Conservation (phyloP, 2,888 invertebrate species). For the Altica lythri region DNA sequence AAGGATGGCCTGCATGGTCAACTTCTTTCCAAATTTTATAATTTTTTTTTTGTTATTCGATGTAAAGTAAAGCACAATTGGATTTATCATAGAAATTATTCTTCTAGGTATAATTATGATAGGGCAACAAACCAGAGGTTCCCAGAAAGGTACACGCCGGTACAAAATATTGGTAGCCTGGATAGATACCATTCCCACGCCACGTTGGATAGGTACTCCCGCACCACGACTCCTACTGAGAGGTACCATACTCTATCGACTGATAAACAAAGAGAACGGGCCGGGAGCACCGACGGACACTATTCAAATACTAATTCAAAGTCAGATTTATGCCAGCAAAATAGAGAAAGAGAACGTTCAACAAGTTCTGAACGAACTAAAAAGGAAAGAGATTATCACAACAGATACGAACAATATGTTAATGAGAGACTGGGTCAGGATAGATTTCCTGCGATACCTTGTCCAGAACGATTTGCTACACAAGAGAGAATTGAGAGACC, state of each 20-base stretch:
- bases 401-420: constrained; percentile 40
- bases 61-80: too few relatives aligned
- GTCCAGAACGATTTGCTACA: constrained; percentile 54
- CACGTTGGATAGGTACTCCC: constrained; percentile 48
- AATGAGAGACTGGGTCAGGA: constrained; percentile 38
- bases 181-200: constrained; percentile 51
- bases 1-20: too few relatives aligned
- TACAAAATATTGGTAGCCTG: constrained; percentile 48
- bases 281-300: constrained; percentile 53
- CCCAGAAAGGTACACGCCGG: constrained; percentile 48
- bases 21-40: too few relatives aligned
- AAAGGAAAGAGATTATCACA: constrained; percentile 38
- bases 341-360: constrained; percentile 40
- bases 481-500: constrained; percentile 45
- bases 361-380: constrained; percentile 45
- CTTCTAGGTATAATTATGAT: constrained; percentile 35
- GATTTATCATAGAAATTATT: too few relatives aligned
- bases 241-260: constrained; percentile 55
- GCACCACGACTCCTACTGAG: constrained; percentile 53
- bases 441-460: constrained; percentile 52
- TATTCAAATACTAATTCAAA: constrained; percentile 44
- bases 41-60: too few relatives aligned
- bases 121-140: constrained; percentile 43
- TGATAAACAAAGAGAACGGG: constrained; percentile 53
- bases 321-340: constrained; percentile 40